Percentiles rank a stretch among this genome's conserved stretches.
Evolutionary conservation across 37 sponge, comb jelly and placozoan genomes (phyloP).

Genomic region (Oopsacas minuta): DNA sequence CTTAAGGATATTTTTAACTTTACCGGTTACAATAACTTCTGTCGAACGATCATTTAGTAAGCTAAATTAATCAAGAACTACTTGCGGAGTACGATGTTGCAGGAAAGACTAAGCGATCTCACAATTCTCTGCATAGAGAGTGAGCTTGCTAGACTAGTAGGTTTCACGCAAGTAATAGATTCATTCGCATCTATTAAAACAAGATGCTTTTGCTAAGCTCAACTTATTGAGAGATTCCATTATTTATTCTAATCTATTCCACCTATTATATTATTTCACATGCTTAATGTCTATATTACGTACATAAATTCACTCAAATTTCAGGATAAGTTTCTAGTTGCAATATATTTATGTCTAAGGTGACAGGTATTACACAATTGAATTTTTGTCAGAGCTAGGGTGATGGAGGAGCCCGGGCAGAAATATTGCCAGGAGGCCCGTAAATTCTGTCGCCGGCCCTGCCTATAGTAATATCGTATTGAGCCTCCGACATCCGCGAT

Average conservation of each 20-base stretch:
- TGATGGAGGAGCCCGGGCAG: slow-evolving; percentile 5
- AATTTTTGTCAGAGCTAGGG: neutral
- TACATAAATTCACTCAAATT: neutral
- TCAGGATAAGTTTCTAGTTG: neutral
- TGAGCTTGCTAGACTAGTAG: neutral
- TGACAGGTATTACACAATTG: neutral
- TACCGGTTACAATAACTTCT: neutral
- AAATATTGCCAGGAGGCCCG: neutral
- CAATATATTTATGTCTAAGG: neutral
- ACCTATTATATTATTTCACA: slow-evolving; percentile 10
- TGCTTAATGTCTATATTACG: neutral
- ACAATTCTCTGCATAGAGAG: slow-evolving; percentile 12
- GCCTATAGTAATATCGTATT: no score
- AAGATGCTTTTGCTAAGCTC: slow-evolving; percentile 17
- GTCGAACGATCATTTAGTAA: slow-evolving; percentile 11
- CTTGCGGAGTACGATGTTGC: neutral
- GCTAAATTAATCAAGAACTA: slow-evolving; percentile 12
- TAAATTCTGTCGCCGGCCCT: slow-evolving; percentile 20
- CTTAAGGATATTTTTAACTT: slow-evolving; percentile 12
- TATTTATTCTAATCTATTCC: neutral
- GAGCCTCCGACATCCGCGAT: no score
- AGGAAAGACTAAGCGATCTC: neutral
- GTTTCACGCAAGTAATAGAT: slow-evolving; percentile 8
- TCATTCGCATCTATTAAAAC: slow-evolving; percentile 13
- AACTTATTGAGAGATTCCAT: neutral